Base-by-base conservation (phyloP, 2,797 vertebrate genomes). In the Otolemur crassicaudatus region DNA sequence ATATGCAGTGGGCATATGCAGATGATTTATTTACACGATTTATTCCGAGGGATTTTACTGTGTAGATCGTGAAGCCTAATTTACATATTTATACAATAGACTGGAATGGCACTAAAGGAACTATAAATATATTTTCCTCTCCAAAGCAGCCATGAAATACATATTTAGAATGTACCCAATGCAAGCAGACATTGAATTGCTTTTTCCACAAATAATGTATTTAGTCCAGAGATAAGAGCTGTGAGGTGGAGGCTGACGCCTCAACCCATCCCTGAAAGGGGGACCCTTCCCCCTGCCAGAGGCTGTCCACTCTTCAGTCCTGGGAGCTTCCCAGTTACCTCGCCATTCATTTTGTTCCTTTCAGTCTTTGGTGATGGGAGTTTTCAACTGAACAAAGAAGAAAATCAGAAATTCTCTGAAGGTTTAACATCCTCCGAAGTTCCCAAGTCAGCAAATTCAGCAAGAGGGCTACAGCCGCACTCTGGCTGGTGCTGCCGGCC, bases 371-470 rank as follows among this genome's bases (percentile, higher is more conserved):
- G 95, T 87, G 0, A 12, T 0, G 6, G n/a, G 31, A 75, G 40
- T 67, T 76, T 77, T 72, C 58, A 56, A 0, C 7, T 94, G 97
- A 98, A 93, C 91, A 94, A 97, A 96, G 58, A 91, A 94, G 94
- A 97, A 97, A 94, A 10, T 8, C 79, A 0, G 84, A 67, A 9
- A 43, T 75, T 82, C 61, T 49, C 76, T 1, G 0, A 67, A 93
- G 94, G 86, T 95, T 91, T 91, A 40, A 93, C 34, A 9, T 77
- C 93, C 77, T 61, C 17, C 29, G 40, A 93, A 95, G 97, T 89
- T 94, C 94, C 95, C 6, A 61, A 96, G 95, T 95, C 94, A 53
- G 97, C 97, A 95, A 93, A 96, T 96, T 88, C 72, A 17, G 98
- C 97, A 96, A 73, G 69, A 96, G 87, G 83, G 89, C 75, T 94